Base-by-base conservation (phyloP, 1,140 invertebrate species). In the Amyelois transitella region DNA sequence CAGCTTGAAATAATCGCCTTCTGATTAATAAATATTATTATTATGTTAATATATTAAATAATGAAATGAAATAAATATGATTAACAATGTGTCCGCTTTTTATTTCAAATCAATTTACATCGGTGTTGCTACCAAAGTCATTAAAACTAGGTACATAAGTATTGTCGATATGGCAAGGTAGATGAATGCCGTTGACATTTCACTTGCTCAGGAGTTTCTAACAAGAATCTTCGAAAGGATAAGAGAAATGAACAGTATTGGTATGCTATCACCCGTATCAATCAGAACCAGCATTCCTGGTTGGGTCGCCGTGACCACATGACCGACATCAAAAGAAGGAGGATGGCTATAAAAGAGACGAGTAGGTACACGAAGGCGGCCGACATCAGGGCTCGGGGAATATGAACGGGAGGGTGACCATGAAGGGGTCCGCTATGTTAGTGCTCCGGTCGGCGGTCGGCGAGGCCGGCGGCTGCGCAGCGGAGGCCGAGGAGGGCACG, bases 11-110 rank as follows among this genome's bases (percentile, higher is more conserved):
- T 81, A 81, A 79, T 72, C 66, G 71, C 66, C 71, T 80, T 78
- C 60, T 73, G 69, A 75, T 75, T 75, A 66, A 74, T 76, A 28
- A 75, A 81, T 73, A 73, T 73, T 76, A 71, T 77, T 66, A 69
- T 72, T 69, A 74, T 70, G 64, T 72, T 81, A 82, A 81, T 83
- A 86, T 86, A 79, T 75, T 58, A 65, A 77, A n/a, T n/a, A n/a
- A n/a, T n/a, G n/a, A 72, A 79, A 75, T 74, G 56, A 75, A 81
- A 77, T 76, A 81, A 73, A 80, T 72, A 77, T 75, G 54, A 83
- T 84, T 81, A 84, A 79, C 78, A 79, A 65, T 67, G 62, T 56
- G 19, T 58, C 21, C 17, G 45, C 60, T 50, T 74, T 69, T 70
- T 76, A 44, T 79, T 72, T 55, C 22, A 55, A 21, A 14, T n/a